Percentiles rank a stretch among this genome's conserved stretches.
Evolutionary conservation across 2,888 invertebrate species (phyloP).

Genomic region (Lithosia quadra): DNA sequence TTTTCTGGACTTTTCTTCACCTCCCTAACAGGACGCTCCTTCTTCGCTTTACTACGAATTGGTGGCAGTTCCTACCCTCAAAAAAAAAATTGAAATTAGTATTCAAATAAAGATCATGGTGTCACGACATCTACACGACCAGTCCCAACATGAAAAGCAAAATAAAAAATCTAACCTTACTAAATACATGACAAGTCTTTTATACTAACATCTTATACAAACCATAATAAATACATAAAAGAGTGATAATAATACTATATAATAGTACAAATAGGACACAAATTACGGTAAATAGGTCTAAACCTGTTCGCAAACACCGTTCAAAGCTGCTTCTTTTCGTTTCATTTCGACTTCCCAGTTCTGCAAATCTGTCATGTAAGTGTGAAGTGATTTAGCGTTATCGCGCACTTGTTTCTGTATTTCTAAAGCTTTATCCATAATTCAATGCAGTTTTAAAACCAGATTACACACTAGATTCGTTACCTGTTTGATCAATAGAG

Average conservation of each 20-base stretch:
- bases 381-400: constrained; percentile 90
- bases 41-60: constrained; percentile 82
- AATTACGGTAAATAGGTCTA: constrained; percentile 61
- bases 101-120: not conserved
- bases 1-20: constrained; percentile 70
- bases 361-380: constrained; percentile 90
- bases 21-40: constrained; percentile 67
- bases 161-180: constrained; percentile 35
- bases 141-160: constrained; percentile 12
- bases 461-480: constrained; percentile 47
- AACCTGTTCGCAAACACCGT: constrained; percentile 83
- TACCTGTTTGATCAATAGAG: constrained; percentile 72
- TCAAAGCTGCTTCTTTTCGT: constrained; percentile 88
- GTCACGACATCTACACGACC: not conserved
- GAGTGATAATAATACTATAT: constrained; percentile 21
- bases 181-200: constrained; percentile 27
- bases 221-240: constrained; percentile 24
- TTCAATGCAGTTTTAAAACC: constrained; percentile 47
- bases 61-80: constrained; percentile 83
- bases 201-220: not conserved
- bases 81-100: constrained; percentile 40
- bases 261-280: constrained; percentile 41
- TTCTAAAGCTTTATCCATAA: constrained; percentile 88
- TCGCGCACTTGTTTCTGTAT: constrained; percentile 91
- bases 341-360: constrained; percentile 92